Evolutionary conservation across 2,888 invertebrate species (phyloP).

Genomic region (Terebella lapidaria): DNA sequence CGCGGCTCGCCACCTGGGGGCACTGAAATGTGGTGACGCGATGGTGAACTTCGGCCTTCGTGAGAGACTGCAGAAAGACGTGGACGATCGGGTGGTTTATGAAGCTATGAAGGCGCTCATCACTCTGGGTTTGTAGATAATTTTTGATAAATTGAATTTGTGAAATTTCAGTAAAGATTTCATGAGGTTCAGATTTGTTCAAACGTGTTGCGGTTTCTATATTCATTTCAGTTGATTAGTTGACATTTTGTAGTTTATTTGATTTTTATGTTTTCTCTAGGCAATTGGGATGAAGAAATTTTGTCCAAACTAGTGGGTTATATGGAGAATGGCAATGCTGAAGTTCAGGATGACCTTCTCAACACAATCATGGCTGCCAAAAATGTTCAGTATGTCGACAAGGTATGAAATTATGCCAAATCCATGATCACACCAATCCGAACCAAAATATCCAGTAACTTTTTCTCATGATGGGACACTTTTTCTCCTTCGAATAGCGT

Average conservation of each 20-base stretch:
- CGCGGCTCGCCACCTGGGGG: conserved; percentile 46
- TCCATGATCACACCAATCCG: no score
- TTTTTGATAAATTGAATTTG: no score
- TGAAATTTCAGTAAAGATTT: no score
- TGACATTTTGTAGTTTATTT: no score
- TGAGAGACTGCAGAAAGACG: conserved; percentile 36
- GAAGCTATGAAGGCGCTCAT: conserved; percentile 47
- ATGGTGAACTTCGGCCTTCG: conserved; percentile 46
- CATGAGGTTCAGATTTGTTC: background rate
- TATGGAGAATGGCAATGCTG: conserved; percentile 40
- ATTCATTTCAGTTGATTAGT: no score
- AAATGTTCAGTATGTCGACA: conserved; percentile 47
- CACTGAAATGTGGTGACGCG: conserved; percentile 42
- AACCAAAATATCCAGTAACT: no score
- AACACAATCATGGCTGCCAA: conserved; percentile 39
- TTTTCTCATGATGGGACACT: background rate
- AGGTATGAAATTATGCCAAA: conserved; percentile 37
- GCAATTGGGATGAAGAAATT: conserved; percentile 49
- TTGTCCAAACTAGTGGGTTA: conserved; percentile 36
- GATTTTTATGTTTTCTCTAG: conserved; percentile 25
- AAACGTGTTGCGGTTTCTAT: background rate
- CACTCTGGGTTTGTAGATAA: conserved; percentile 36
- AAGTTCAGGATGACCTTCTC: conserved; percentile 41
- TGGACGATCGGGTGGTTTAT: conserved; percentile 40
- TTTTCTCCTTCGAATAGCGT: background rate